A percentile compares a stretch with the other conserved stretches of the same genome.
phyloP scores from a whole-genome alignment of 2,113 vertebrate genomes.

The Axis porcinus region DNA sequence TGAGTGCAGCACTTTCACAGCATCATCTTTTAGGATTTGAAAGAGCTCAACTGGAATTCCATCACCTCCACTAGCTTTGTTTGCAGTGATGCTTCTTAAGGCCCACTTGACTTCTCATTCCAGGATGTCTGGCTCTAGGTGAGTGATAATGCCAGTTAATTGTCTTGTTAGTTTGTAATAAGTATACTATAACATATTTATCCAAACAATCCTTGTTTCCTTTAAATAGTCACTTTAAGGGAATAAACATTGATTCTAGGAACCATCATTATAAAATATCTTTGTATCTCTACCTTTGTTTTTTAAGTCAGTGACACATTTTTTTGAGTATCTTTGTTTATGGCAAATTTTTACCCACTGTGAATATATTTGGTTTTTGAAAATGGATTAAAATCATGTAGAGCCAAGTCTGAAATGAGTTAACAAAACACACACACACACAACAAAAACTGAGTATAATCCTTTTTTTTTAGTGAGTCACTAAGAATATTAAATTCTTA shows the following conservation, averaged over 20 bases:
- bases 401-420: background rate
- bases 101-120: background rate
- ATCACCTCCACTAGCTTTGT: background rate
- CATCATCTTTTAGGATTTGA: background rate
- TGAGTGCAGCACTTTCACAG: background rate
- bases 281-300: background rate
- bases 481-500: background rate
- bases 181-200: background rate
- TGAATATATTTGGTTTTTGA: constrained; percentile 20
- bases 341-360: background rate
- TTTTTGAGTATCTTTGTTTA: background rate
- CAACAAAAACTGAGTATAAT: background rate
- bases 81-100: background rate
- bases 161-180: background rate
- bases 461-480: background rate
- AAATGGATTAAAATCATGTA: background rate
- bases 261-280: background rate
- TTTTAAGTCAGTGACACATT: background rate
- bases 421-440: background rate
- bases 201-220: background rate
- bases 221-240: background rate
- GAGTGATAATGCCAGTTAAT: background rate
- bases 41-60: background rate
- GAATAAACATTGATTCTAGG: background rate
- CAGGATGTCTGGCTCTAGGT: background rate